Evolutionary conservation across 2,797 vertebrate species (phyloP).

Genomic region (Bradypodion ventrale): DNA sequence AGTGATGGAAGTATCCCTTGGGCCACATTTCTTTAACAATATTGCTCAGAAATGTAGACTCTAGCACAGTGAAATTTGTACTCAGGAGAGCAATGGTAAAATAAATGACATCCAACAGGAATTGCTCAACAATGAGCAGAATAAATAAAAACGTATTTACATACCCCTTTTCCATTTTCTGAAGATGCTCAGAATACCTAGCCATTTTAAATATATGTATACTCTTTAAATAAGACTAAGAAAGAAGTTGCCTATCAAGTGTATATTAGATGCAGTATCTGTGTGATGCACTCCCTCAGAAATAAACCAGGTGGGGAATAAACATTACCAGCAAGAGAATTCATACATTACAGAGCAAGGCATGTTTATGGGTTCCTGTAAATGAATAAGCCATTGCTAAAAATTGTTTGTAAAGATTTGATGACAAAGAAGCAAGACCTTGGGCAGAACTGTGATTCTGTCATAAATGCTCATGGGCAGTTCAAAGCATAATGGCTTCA

Average conservation of each 20-base stretch:
- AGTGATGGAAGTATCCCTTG: background rate
- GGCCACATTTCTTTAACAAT: background rate
- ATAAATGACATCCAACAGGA: slow-evolving; percentile 1
- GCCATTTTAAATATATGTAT: background rate
- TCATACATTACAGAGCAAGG: slow-evolving; percentile 20
- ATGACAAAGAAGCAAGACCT: slow-evolving; percentile 9
- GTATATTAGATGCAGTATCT: slow-evolving; percentile 6
- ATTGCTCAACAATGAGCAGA: background rate
- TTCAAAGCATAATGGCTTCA: background rate
- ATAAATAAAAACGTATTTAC: slow-evolving; percentile 19
- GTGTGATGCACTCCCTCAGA: background rate
- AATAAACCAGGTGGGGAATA: slow-evolving; percentile 7
- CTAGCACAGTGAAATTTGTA: background rate
- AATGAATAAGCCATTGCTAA: background rate
- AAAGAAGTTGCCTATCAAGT: slow-evolving; percentile 24
- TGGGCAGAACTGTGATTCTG: background rate
- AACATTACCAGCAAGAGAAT: slow-evolving; percentile 24
- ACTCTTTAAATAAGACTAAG: background rate
- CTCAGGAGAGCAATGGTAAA: background rate
- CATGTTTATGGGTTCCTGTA: slow-evolving; percentile 1
- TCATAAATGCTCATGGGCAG: background rate
- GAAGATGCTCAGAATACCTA: background rate
- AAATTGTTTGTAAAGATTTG: slow-evolving; percentile 39
- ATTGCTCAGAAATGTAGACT: background rate
- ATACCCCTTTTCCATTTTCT: background rate